Base-by-base conservation (phyloP, 1,140 invertebrate species). In the Oedothorax gibbosus region DNA sequence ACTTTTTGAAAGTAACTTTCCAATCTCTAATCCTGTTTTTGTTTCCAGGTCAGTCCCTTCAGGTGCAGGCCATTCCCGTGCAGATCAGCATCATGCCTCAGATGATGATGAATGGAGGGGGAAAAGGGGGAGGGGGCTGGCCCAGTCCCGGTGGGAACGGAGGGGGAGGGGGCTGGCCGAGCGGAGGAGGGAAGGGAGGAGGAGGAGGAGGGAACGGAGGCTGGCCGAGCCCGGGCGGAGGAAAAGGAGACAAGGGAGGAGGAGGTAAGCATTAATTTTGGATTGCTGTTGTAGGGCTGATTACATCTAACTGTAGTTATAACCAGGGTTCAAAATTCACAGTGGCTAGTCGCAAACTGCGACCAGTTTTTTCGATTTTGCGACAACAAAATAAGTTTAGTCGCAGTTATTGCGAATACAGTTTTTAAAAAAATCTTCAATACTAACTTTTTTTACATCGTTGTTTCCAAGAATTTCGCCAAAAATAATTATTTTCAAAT, bases 1-100 rank as follows among this genome's bases (percentile, higher is more conserved):
- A 35, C 35, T 35, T n/a, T n/a, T n/a, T n/a, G n/a, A 35, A 35
- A 35, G 35, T 35, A 35, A 35, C 35, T 35, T 35, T 35, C 35
- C 35, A 1, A 35, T 35, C 35, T 35, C 20, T 11, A 68, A 68
- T 21, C 15, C 65, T 21, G 21, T 68, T 53, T 64, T 51, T 3
- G 12, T 18, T 54, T 53, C 18, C 50, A 85, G 83, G 83, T 21
- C 68, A 69, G 8, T 69, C 64, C 6, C 56, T 85, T 11, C 83
- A 85, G 62, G 83, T 85, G 2, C 83, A 85, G n/a, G 83, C 83
- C n/a, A 85, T 85, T 53, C 83, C 83, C 6, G 75, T 85, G 7
- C 83, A 85, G 14, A 85, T 85, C 35, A 85, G 83, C 57, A 60
- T 85, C 54, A 85, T 85, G 83, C 83, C 73, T 2, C 65, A 56